A percentile compares a stretch with the other conserved stretches of the same genome.
Evolutionary conservation across 2,797 vertebrate genomes (phyloP).

Genomic region (Sphenodon punctatus): DNA sequence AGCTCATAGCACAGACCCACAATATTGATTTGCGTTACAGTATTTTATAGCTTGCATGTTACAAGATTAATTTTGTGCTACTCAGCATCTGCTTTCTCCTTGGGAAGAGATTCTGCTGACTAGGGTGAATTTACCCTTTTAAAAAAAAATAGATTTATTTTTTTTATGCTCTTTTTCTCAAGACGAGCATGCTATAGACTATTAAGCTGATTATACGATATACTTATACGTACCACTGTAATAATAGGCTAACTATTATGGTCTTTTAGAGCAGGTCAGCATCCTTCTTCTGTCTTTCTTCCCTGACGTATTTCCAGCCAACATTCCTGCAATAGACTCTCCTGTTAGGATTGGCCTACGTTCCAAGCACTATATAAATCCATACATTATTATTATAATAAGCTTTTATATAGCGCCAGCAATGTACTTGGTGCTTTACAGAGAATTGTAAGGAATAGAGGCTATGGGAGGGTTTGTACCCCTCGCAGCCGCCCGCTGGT

Average conservation of each 20-base stretch:
- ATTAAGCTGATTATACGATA: constrained; percentile 41
- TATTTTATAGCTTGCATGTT: constrained; percentile 66
- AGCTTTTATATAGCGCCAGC: too few relatives aligned
- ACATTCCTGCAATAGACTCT: constrained; percentile 25
- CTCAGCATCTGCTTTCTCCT: constrained; percentile 64
- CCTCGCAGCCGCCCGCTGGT: too few relatives aligned
- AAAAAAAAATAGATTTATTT: constrained; percentile 27
- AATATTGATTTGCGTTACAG: constrained; percentile 68
- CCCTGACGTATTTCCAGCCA: constrained; percentile 22
- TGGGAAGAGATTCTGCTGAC: constrained; percentile 61
- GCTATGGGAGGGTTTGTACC: too few relatives aligned
- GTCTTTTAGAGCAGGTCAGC: constrained; percentile 20
- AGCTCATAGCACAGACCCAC: constrained; percentile 34
- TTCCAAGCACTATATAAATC: constrained; percentile 38
- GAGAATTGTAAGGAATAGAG: too few relatives aligned
- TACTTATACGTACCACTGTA: background rate
- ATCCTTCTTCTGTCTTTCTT: background rate
- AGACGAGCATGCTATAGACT: constrained; percentile 26
- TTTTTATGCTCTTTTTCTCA: constrained; percentile 9
- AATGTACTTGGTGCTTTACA: too few relatives aligned
- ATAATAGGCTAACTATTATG: background rate
- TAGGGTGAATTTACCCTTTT: constrained; percentile 32
- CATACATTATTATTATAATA: too few relatives aligned
- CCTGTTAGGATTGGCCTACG: constrained; percentile 3
- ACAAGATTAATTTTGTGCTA: constrained; percentile 65